phyloP scores from a whole-genome alignment of 2,888 invertebrate species.

The Lasioglossum malachurum region DNA sequence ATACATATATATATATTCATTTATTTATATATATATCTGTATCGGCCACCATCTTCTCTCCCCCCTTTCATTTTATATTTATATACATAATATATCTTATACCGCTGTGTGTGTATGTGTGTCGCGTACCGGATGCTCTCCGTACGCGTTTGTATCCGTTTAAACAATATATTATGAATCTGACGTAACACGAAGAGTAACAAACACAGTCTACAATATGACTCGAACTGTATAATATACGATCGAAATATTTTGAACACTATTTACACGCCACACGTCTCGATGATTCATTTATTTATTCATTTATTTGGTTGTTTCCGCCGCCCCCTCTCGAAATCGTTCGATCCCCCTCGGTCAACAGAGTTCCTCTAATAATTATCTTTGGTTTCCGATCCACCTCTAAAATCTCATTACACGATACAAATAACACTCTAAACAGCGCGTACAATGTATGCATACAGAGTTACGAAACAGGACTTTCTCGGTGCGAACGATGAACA shows the following conservation, averaged over 20 bases:
- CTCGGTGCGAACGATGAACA: conserved; percentile 11
- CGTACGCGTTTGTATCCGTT: conserved; percentile 43
- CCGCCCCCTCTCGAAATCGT: not conserved
- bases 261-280: conserved; percentile 47
- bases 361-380: conserved; percentile 17
- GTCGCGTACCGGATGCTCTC: conserved; percentile 33
- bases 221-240: conserved; percentile 49
- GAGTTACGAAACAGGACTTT: conserved; percentile 34
- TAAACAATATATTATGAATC: conserved; percentile 62
- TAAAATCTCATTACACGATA: conserved; percentile 41
- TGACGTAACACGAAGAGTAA: conserved; percentile 63
- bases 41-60: not conserved
- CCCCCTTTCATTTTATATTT: conserved; percentile 16
- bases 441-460: conserved; percentile 24
- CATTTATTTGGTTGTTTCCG: not conserved
- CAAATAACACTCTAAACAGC: conserved; percentile 56
- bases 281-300: not conserved
- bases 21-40: conserved; percentile 25
- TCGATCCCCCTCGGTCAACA: conserved; percentile 12
- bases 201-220: conserved; percentile 56
- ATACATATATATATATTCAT: conserved; percentile 29
- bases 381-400: conserved; percentile 37
- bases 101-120: conserved; percentile 33
- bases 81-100: conserved; percentile 33
- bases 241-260: conserved; percentile 54